These are phyloP conservation scores for Chrysochloris asiatica DNA, from an alignment of 2,113 vertebrate genomes.

Conservation along the genomic window DNA sequence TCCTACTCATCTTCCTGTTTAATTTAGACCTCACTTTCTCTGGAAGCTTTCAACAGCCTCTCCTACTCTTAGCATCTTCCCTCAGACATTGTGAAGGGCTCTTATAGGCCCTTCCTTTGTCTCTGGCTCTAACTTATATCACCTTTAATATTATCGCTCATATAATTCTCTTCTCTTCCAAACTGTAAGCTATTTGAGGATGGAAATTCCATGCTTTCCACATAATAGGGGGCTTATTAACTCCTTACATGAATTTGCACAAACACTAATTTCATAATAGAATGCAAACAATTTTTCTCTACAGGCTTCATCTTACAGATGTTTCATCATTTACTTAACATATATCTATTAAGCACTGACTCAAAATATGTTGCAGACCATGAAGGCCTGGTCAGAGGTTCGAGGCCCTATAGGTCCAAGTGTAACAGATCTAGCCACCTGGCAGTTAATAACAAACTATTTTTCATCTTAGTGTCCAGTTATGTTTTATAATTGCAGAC, in stretches of 20 bases:
- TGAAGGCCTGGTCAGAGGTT: too few species aligned
- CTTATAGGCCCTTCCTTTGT: neutral
- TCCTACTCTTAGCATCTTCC: neutral
- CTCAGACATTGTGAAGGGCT: neutral
- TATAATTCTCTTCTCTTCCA: neutral
- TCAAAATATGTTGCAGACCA: too few species aligned
- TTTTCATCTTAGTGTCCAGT: too few species aligned
- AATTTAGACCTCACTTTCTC: neutral
- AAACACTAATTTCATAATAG: neutral
- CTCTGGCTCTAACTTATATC: neutral
- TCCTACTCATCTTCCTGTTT: neutral
- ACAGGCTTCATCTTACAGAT: neutral
- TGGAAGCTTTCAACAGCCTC: neutral
- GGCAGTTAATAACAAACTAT: too few species aligned
- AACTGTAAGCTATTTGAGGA: neutral
- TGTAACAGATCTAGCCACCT: too few species aligned
- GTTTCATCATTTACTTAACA: conserved; percentile 9
- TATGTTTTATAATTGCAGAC: too few species aligned
- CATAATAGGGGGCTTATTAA: neutral
- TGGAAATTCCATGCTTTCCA: neutral
- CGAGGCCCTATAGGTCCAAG: too few species aligned
- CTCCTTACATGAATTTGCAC: neutral
- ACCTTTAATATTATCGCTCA: neutral
- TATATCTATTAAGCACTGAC: neutral
- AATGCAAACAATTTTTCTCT: neutral